Conservation (phyloP, 30 jellyfish, hydroid and myxozoan genomes). For the Rhopilema esculentum region DNA sequence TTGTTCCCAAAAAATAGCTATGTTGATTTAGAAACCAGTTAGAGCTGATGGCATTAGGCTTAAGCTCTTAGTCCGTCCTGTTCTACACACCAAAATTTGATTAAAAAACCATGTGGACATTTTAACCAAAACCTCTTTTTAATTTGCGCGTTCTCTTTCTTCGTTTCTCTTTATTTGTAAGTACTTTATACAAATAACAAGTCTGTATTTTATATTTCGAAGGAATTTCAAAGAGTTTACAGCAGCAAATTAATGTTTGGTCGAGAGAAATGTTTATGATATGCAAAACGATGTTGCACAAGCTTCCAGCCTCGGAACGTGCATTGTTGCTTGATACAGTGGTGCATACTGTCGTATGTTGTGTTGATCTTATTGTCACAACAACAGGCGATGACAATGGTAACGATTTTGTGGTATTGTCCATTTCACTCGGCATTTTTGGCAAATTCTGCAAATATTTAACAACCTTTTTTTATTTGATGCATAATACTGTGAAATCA, state of each 20-base stretch:
- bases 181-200: no score
- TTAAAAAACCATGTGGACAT: no score
- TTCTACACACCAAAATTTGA: no score
- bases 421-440: neutral
- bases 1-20: no score
- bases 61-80: no score
- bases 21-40: no score
- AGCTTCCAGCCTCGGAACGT: conserved; percentile 47
- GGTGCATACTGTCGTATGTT: conserved; percentile 41
- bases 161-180: no score
- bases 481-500: no score
- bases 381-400: conserved; percentile 70
- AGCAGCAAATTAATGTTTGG: conserved; percentile 54
- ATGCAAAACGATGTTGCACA: conserved; percentile 50
- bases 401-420: neutral
- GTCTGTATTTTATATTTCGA: neutral
- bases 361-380: conserved; percentile 42
- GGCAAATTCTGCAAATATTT: neutral
- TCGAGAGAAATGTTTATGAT: conserved; percentile 36
- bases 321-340: conserved; percentile 20
- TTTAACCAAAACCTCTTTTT: no score
- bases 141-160: no score
- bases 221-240: conserved; percentile 28
- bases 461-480: no score
- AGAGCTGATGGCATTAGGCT: no score